Conservation (phyloP, 1,140 invertebrate species). For the Teleogryllus occipitalis region DNA sequence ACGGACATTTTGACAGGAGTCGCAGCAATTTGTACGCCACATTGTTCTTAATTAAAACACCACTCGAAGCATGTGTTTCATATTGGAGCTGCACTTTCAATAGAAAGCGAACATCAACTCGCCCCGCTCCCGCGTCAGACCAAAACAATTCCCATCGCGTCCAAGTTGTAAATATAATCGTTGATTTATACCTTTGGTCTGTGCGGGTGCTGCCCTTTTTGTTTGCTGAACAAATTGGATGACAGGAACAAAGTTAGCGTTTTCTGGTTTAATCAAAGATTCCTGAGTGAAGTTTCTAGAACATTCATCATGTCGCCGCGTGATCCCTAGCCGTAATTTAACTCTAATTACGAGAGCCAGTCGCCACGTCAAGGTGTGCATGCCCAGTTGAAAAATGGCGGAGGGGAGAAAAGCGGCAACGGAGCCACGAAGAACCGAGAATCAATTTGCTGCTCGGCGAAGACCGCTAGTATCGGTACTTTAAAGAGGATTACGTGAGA, state of each 20-base stretch:
- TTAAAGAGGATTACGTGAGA: no score
- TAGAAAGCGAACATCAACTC: no score
- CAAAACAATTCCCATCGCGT: neutral
- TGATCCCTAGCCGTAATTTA: neutral
- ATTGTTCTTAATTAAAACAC: no score
- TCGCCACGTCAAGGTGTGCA: neutral
- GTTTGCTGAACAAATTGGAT: neutral
- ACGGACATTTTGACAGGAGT: no score
- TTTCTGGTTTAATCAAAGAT: constrained; percentile 5
- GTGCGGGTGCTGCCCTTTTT: neutral
- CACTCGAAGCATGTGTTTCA: no score
- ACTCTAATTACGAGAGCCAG: neutral
- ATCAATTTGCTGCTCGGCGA: neutral
- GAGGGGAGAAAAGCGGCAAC: neutral
- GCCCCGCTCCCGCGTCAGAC: no score
- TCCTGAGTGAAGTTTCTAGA: neutral
- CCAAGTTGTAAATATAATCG: neutral
- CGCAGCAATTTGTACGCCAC: no score
- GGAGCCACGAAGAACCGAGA: neutral
- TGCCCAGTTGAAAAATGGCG: neutral
- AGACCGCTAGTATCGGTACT: neutral
- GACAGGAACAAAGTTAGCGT: constrained; percentile 1
- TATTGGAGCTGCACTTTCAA: no score
- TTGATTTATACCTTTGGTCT: neutral
- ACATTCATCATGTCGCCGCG: neutral